Base-by-base conservation (phyloP, 1,140 invertebrate genomes). In the Drosophila teissieri region DNA sequence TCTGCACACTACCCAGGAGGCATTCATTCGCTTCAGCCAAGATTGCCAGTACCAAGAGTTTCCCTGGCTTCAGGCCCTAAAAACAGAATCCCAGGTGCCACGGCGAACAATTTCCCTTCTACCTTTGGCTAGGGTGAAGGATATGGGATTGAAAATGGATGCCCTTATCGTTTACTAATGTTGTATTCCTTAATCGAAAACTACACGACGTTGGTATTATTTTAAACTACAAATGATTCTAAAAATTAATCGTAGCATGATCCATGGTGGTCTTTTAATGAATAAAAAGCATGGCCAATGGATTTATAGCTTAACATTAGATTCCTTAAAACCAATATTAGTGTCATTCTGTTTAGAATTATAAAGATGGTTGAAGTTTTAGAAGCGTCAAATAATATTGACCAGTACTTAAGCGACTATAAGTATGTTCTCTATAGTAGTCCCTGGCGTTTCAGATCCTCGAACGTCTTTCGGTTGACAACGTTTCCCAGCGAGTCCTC, bases 401-500 rank as follows among this genome's bases (percentile, higher is more conserved):
- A 14, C 45, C 22, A 11, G 19, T 45, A n/a, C 14, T 48, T 7
- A 5, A 48, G 46, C 24, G n/a, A 31, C 34, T 39, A 63, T 53
- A 79, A n/a, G 42, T 52, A 19, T 49, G 69, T 12, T 55, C 14
- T 60, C 57, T 95, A 99, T 24, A 99, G 93, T 56, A 99, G 94
- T 55, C 99, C 99, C 94, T 99, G 99, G 92, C 99, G 94, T 92
- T 99, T 99, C 57, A 99, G 95, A 95, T 99, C 98, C 93, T 99
- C 98, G 91, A 96, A 99, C 0, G 98, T 99, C 93, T 99, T 99
- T 68, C 98, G 96, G 93, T 98, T 99, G 1, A 99, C 98, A 15
- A 99, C 99, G 94, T 99, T 99, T 31, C 99, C 99, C 82, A 96
- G 94, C 0, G 98, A 98, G 94, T 99, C 99, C 94, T 99, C 99